Base-by-base conservation (phyloP, 2,797 vertebrate species). In the Bufotes viridis region DNA sequence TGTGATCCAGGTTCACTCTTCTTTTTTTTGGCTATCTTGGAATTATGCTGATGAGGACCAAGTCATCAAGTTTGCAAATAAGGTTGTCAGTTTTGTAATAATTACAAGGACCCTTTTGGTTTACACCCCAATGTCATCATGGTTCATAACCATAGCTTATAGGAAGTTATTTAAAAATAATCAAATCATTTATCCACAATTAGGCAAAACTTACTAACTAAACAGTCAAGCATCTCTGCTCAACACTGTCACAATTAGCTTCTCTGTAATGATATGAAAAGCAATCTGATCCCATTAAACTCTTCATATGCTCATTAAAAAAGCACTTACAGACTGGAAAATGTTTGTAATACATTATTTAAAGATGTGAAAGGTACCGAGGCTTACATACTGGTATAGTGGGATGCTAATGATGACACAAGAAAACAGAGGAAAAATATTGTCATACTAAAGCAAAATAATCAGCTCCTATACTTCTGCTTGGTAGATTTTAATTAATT, bases 241-340 rank as follows among this genome's bases (percentile, higher is more conserved):
- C 94, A 95, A 95, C 94, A 94, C 94, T 95, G 94, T 94, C 95
- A 95, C 94, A 95, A 96, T 96, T 96, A 96, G 96, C 96, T 95
- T 96, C 94, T 94, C 94, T 94, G 92, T 96, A 96, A 96, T 96
- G 95, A 96, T 94, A 96, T 95, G 95, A 95, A 95, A 95, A 95
- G 95, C 95, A 95, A 96, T 96, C 95, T 95, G 95, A 93, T 94
- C 93, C 95, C 95, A 96, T 96, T 96, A 96, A 96, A 96, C 95
- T 95, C 94, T 95, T 96, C 95, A 96, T 93, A 94, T 93, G 93
- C 94, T 96, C 96, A 96, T 97, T 97, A 96, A 96, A 96, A 94
- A 95, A 95, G 95, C 95, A 96, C 95, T 96, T 96, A 95, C 93
- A 94, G 94, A 93, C 93, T 95, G 90, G 92, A 95, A 96, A 95